Percentiles rank a stretch among this genome's conserved stretches.
These are phyloP conservation scores for Rhopilema esculentum DNA, from an alignment of 30 jellyfish, hydroid and myxozoan species.

Conservation along the genomic window DNA sequence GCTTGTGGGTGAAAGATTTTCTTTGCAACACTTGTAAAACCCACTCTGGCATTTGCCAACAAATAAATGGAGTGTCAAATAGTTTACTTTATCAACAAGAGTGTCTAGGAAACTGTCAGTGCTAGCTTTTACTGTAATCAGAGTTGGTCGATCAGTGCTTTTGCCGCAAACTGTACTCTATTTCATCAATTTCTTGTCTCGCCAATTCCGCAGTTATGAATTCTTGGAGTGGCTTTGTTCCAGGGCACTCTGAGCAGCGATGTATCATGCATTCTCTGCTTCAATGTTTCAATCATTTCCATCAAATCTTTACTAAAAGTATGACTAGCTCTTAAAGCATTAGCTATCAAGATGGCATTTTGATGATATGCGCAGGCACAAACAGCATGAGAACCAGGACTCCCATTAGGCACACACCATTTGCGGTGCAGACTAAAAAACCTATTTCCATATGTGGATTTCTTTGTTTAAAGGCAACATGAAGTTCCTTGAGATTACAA, in stretches of 20 bases:
- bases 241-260: constrained; percentile 64
- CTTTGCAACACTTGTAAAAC: constrained; percentile 39
- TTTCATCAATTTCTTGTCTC: constrained; percentile 9
- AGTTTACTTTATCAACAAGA: constrained; percentile 54
- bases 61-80: constrained; percentile 63
- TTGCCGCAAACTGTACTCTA: constrained; percentile 48
- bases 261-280: constrained; percentile 64
- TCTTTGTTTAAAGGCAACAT: too few relatives aligned
- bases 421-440: constrained; percentile 29
- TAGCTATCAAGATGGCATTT: not conserved
- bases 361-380: too few relatives aligned
- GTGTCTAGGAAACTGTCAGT: constrained; percentile 29
- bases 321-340: not conserved
- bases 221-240: not conserved
- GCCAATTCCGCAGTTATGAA: not conserved
- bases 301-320: not conserved
- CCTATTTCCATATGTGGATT: constrained; percentile 62
- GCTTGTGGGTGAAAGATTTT: not conserved
- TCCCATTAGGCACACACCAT: not conserved
- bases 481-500: too few relatives aligned
- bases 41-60: constrained; percentile 53
- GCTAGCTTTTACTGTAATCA: not conserved
- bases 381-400: not conserved
- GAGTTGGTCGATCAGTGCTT: constrained; percentile 46
- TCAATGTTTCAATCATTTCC: constrained; percentile 10